Base-by-base conservation (phyloP, 2,113 vertebrate genomes). In the Dicaeum eximium region DNA sequence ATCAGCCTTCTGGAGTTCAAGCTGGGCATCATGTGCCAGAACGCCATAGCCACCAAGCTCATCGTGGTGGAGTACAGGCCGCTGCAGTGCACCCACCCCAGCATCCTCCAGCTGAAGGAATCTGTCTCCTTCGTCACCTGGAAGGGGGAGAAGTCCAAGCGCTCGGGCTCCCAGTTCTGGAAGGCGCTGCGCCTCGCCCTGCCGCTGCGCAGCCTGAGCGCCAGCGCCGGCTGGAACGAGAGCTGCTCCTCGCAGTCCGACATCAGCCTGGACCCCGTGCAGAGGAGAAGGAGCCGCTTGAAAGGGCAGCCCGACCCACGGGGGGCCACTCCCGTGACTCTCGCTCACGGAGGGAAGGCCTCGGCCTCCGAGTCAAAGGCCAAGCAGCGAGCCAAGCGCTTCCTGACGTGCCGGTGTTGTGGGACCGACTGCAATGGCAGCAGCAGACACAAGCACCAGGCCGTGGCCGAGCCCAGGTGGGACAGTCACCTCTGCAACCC, bases 241-340 rank as follows among this genome's bases (percentile, higher is more conserved):
- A 99, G 99, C 98, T 98, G 98, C 7, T 99, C 99, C 7, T 99
- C 99, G 1, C 99, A 99, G 93, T 99, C 99, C 0, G 99, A 99
- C 96, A 97, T 99, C 85, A 99, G 98, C 12, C 92, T 98, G 24
- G 96, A 98, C 94, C 97, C 60, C 0, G 84, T 93, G 86, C 98
- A 97, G 94, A 98, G 89, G 91, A 95, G 79, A 95, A 97, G 84
- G 91, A 92, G 93, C 57, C 94, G 94, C 6, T 92, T 97, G 96
- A 97, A 98, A 98, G 96, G 94, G 17, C 96, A 91, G 42, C 74
- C 92, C 0, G 94, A 97, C 15, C 74, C 77, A 1, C 96, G 44
- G 70, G 79, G 95, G 1, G 24, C 93, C 7, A 9, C 33, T 1
- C 77, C 93, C 3, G 95, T 62, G 37, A n/a, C 84, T 35, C 47